Conservation (phyloP, 2,888 invertebrate genomes). For the Chaitophorus viminalis region DNA sequence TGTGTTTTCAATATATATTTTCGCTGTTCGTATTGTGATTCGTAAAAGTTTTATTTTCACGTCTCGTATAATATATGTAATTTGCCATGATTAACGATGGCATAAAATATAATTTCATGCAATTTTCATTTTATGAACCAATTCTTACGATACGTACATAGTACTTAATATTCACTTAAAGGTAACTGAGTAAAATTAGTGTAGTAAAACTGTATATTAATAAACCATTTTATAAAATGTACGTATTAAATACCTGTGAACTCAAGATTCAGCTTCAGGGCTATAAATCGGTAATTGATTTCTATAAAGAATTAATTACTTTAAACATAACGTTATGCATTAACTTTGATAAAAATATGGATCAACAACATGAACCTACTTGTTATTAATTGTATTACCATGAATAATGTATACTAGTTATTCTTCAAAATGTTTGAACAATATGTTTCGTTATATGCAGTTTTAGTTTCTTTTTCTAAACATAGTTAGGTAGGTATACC, state of each 20-base stretch:
- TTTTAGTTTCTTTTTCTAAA: neutral
- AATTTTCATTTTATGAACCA: constrained; percentile 17
- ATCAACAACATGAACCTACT: constrained; percentile 1
- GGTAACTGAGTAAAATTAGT: neutral
- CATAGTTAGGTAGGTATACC: too few species aligned
- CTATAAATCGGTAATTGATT: constrained; percentile 35
- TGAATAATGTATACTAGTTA: constrained; percentile 17
- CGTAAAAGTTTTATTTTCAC: constrained; percentile 16
- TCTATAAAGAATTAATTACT: constrained; percentile 30
- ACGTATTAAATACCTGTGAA: constrained; percentile 22
- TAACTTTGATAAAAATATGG: constrained; percentile 33
- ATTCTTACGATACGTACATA: constrained; percentile 2
- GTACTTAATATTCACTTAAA: constrained; percentile 28
- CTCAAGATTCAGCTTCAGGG: constrained; percentile 25
- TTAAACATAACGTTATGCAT: neutral
- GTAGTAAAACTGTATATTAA: constrained; percentile 26
- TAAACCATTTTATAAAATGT: constrained; percentile 22
- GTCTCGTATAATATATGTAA: neutral
- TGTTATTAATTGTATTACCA: constrained; percentile 12
- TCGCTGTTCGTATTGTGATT: too few species aligned
- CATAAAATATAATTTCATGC: constrained; percentile 21
- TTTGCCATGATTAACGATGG: constrained; percentile 5
- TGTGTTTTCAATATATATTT: too few species aligned
- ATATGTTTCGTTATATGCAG: neutral
- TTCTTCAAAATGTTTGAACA: neutral